Conservation (phyloP, 1,140 invertebrate species). For the Babylonia areolata region DNA sequence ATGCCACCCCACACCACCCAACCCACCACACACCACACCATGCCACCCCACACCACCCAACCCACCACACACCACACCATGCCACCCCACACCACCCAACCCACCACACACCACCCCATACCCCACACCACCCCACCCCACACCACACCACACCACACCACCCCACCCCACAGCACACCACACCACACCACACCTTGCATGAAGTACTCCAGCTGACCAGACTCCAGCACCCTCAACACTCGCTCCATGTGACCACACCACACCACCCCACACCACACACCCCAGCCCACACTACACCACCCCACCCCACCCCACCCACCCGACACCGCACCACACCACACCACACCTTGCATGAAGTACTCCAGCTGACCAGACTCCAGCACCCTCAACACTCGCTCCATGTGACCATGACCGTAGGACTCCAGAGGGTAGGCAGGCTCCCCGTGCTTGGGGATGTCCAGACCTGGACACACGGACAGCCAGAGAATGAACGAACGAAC, state of each 20-base stretch:
- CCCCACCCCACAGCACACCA: no score
- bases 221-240: slow-evolving; percentile 53
- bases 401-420: slow-evolving; percentile 76
- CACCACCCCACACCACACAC: no score
- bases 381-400: slow-evolving; percentile 60
- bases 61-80: no score
- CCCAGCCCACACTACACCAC: slow-evolving; percentile 40
- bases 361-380: slow-evolving; percentile 51
- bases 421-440: slow-evolving; percentile 78
- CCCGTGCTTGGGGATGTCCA: slow-evolving; percentile 78
- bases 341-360: slow-evolving; percentile 53
- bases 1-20: no score
- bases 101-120: no score
- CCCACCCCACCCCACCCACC: not conserved
- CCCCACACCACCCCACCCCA: no score
- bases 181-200: slow-evolving; percentile 61
- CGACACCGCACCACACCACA: not conserved
- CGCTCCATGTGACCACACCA: slow-evolving; percentile 74
- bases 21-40: no score
- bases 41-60: no score
- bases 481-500: not conserved
- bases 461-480: slow-evolving; percentile 63
- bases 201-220: slow-evolving; percentile 44
- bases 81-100: no score
- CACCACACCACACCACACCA: no score